Base-by-base conservation (phyloP, 2,113 vertebrate species). In the Silurus meridionalis region DNA sequence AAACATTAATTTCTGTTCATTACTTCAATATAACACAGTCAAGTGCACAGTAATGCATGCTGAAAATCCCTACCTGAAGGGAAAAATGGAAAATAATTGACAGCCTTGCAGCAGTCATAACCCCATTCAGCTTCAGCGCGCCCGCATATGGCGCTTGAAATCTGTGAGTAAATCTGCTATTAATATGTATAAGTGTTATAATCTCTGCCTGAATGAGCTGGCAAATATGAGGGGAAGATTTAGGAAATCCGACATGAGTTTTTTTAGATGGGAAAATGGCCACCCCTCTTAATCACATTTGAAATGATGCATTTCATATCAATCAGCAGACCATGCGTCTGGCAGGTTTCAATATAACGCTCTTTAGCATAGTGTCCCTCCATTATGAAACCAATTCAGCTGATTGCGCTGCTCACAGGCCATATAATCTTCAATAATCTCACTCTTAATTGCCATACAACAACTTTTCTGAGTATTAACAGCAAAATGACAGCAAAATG, bases 161-260 rank as follows among this genome's bases (percentile, higher is more conserved):
- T 90, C 78, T 86, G 82, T 86, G 82, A 86, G 87, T 87, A 88
- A 90, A 88, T 84, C 89, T 90, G 87, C 85, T 82, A 90, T 90
- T 90, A 90, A 90, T 90, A 90, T 90, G 87, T 85, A 90, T 88
- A 85, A 87, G 87, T 82, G 84, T 86, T 82, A 84, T 88, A 90
- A 90, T 90, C 87, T 88, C 50, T 77, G 85, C 87, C 83, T 86
- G 89, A 90, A 90, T 87, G 83, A 83, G 87, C 82, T 66, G 85
- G 82, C 52, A 53, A 87, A 86, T 88, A 84, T 82, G 63, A 83
- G 66, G 52, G 75, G 58, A 79, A 88, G 84, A 88, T 89, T 89
- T 82, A 72, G 86, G 78, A 88, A 89, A 88, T 90, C 89, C 72
- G 55, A 88, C 87, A 88, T 82, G 83, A 86, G 71, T 86, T 86